Base-by-base conservation (phyloP, 2,113 vertebrate species). In the Glaucidium brasilianum region DNA sequence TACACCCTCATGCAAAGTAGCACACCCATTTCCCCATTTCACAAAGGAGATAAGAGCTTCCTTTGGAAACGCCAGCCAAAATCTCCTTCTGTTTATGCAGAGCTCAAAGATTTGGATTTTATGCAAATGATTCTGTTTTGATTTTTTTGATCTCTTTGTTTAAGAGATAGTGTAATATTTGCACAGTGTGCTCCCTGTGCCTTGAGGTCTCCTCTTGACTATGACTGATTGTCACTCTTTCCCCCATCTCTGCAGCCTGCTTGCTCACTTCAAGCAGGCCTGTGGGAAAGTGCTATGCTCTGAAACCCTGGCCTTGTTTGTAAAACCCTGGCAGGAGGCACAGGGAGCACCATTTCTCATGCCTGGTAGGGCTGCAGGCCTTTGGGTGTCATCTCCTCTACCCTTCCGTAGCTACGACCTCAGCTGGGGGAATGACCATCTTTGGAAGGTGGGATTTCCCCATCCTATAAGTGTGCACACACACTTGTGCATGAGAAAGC, bases 1-100 rank as follows among this genome's bases (percentile, higher is more conserved):
- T 96, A 96, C 64, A 53, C 83, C 97, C 82, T 96, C 96, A 98
- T 98, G 98, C 98, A 98, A 98, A 98, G 96, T 88, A 98, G 97
- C 95, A 97, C 96, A 97, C 97, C 98, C 98, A 98, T 97, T 98
- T 97, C 97, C 96, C 97, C 81, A 80, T 93, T 94, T 92, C 96
- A 97, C 98, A 98, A 98, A 98, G 96, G 96, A 97, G 85, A 95
- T 73, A 87, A 98, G 96, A 97, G 96, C 96, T 97, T 97, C 97
- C 95, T 97, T 97, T 97, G 97, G 97, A 95, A 98, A 97, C 18
- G 5, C 56, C 73, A 88, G 97, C 98, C 98, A 95, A 95, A 96
- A 95, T 90, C 93, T 96, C 96, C 96, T 97, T 97, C 97, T 98
- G 94, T 97, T 97, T 96, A 98, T 97, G 96, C 95, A 94, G 94